Percentiles rank a stretch among this genome's conserved stretches.
These are phyloP conservation scores for Calephelis nemesis DNA, from an alignment of 1,140 invertebrate genomes.

Conservation along the genomic window DNA sequence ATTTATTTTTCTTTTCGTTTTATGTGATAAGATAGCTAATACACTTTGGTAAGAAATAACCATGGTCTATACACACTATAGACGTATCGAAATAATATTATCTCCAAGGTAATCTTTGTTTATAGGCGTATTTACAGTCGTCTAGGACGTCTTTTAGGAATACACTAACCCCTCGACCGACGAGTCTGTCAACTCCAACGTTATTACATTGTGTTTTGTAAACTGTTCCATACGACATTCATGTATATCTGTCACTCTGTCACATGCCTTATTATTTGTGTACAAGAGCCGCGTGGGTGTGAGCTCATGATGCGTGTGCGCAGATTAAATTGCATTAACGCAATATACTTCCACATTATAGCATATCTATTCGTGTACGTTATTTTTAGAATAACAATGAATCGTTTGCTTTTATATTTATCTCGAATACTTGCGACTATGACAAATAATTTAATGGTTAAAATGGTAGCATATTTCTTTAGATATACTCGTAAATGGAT, in stretches of 20 bases:
- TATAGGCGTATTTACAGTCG: too few relatives aligned
- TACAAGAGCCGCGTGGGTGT: conserved; percentile 64
- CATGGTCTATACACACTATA: too few relatives aligned
- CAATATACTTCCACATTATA: conserved; percentile 53
- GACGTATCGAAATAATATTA: too few relatives aligned
- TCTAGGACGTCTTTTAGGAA: too few relatives aligned
- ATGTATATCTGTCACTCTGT: conserved; percentile 22
- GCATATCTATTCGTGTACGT: conserved; percentile 38
- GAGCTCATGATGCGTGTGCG: conserved; percentile 66
- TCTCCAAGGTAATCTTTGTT: too few relatives aligned
- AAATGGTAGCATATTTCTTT: conserved; percentile 14
- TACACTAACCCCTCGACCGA: too few relatives aligned
- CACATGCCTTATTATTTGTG: conserved; percentile 39
- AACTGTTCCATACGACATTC: not conserved
- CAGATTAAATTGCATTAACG: conserved; percentile 77
- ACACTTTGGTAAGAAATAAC: too few relatives aligned
- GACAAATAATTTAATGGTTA: conserved; percentile 12
- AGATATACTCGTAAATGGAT: not conserved
- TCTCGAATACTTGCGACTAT: conserved; percentile 14
- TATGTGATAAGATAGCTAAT: too few relatives aligned
- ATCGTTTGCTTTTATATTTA: conserved; percentile 19
- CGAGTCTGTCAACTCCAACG: too few relatives aligned
- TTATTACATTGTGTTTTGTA: too few relatives aligned
- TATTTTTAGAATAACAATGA: conserved; percentile 35
- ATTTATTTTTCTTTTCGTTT: too few relatives aligned